Conservation (phyloP, 1,140 invertebrate species). For the Polyergus mexicanus region DNA sequence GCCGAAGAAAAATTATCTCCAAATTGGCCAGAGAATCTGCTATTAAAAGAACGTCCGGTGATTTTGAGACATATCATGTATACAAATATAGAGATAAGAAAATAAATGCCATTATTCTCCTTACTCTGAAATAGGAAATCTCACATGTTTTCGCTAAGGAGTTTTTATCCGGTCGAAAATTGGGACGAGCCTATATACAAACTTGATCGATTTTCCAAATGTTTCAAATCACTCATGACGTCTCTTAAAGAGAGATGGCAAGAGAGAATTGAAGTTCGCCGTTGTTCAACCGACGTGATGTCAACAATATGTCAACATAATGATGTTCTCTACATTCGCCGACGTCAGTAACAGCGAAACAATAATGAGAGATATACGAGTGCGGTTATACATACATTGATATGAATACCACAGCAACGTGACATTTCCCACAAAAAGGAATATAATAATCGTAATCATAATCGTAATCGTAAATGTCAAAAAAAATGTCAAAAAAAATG, state of each 20-base stretch:
- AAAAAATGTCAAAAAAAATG: slow-evolving; percentile 56
- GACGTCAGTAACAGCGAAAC: slow-evolving; percentile 14
- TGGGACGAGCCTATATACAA: slow-evolving; percentile 50
- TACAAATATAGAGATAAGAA: slow-evolving; percentile 1
- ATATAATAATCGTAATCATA: slow-evolving; percentile 1
- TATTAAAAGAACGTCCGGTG: too few relatives aligned
- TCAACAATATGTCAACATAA: slow-evolving; percentile 45
- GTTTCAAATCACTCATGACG: slow-evolving; percentile 71
- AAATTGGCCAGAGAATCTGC: too few relatives aligned
- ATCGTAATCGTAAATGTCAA: slow-evolving; percentile 40
- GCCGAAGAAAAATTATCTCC: too few relatives aligned
- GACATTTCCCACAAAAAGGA: slow-evolving; percentile 32
- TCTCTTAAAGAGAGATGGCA: slow-evolving; percentile 60
- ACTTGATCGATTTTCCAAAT: slow-evolving; percentile 69
- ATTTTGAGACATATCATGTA: not conserved
- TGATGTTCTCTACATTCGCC: not conserved
- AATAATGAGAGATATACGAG: slow-evolving; percentile 3
- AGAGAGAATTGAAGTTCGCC: slow-evolving; percentile 1
- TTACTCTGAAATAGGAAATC: not conserved
- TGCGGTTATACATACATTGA: slow-evolving; percentile 15
- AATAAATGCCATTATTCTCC: slow-evolving; percentile 30
- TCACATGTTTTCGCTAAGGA: not conserved
- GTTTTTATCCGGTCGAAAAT: slow-evolving; percentile 42
- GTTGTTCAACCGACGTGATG: slow-evolving; percentile 20
- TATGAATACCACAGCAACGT: not conserved